phyloP scores from a whole-genome alignment of 2,888 invertebrate genomes.

The Cephus sareptanus region DNA sequence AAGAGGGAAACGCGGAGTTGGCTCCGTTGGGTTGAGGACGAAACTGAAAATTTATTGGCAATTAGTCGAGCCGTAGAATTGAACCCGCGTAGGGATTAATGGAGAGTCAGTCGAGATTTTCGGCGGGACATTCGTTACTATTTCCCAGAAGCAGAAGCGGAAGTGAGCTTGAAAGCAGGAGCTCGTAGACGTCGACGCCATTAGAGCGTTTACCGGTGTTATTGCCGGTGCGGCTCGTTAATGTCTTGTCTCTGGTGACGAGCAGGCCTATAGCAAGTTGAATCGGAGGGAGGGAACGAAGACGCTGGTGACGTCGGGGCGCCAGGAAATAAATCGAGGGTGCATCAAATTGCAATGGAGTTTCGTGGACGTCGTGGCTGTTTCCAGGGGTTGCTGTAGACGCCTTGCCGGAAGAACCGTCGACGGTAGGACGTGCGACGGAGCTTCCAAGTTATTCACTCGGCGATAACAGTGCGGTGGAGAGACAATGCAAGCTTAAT shows the following conservation, averaged over 20 bases:
- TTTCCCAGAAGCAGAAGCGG: neutral
- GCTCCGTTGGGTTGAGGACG: neutral
- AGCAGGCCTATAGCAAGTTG: neutral
- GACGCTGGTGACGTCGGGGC: neutral
- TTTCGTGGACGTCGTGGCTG: neutral
- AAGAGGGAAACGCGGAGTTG: neutral
- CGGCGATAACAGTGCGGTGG: constrained; percentile 51
- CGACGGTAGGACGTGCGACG: neutral
- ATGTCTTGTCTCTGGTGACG: constrained; percentile 8
- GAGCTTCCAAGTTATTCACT: constrained; percentile 48
- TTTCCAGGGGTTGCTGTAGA: neutral
- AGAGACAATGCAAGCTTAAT: constrained; percentile 61
- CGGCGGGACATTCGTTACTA: neutral
- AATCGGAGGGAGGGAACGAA: neutral
- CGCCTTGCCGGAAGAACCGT: neutral
- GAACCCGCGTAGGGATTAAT: neutral
- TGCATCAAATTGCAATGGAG: constrained; percentile 26
- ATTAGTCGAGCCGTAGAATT: neutral
- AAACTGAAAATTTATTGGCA: neutral
- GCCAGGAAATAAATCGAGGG: constrained; percentile 34
- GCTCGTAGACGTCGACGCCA: neutral
- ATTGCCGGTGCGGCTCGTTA: neutral
- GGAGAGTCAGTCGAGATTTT: constrained; percentile 1
- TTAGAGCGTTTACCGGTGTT: neutral
- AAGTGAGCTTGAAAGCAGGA: neutral